These are phyloP conservation scores for Amphipyra berbera DNA, from an alignment of 2,888 invertebrate species.

Conservation along the genomic window DNA sequence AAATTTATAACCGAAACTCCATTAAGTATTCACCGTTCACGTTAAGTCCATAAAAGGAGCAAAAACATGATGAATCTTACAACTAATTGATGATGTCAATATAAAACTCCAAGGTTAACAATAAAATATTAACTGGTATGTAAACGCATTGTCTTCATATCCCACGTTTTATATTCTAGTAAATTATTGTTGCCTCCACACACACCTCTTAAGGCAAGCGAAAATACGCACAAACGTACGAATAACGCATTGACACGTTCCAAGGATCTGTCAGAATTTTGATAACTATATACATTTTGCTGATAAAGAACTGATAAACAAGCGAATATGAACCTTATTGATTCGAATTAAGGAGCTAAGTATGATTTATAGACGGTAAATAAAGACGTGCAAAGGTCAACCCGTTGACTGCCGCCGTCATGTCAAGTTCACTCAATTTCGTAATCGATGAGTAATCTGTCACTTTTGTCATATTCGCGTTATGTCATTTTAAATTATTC, in stretches of 20 bases:
- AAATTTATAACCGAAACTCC: conserved; percentile 37
- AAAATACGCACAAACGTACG: conserved; percentile 34
- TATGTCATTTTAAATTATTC: conserved; percentile 51
- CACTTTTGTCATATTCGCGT: conserved; percentile 45
- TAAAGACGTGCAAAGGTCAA: conserved; percentile 33
- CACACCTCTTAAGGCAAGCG: conserved; percentile 16
- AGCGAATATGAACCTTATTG: conserved; percentile 9
- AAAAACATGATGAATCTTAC: conserved; percentile 24
- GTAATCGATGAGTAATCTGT: conserved; percentile 50
- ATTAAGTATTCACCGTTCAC: conserved; percentile 28
- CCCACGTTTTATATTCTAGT: conserved; percentile 45
- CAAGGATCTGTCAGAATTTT: conserved; percentile 62
- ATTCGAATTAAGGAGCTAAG: neutral
- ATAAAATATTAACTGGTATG: conserved; percentile 33
- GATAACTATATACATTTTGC: conserved; percentile 26
- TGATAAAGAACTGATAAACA: conserved; percentile 1
- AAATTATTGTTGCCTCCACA: conserved; percentile 35
- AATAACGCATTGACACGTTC: conserved; percentile 69
- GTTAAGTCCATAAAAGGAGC: conserved; percentile 26
- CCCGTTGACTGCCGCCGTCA: conserved; percentile 38
- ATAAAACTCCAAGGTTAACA: conserved; percentile 47
- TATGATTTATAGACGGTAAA: conserved; percentile 4
- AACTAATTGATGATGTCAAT: conserved; percentile 52
- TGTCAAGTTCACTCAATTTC: conserved; percentile 57
- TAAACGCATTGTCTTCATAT: conserved; percentile 51